Evolutionary conservation across 2,113 vertebrate species (phyloP).

Genomic region (Thinocorus orbignyianus): DNA sequence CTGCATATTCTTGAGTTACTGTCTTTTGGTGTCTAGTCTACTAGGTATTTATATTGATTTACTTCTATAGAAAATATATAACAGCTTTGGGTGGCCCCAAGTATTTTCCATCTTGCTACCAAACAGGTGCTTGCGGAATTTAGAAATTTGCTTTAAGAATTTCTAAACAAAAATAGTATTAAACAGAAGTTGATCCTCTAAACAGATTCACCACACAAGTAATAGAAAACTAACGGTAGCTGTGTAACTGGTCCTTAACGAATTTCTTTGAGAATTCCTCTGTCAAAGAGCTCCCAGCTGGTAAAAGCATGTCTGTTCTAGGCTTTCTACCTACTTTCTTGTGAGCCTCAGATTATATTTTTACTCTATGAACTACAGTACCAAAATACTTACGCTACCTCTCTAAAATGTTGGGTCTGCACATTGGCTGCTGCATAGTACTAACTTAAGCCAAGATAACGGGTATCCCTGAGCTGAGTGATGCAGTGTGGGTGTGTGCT

Average conservation of each 20-base stretch:
- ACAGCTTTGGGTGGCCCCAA: neutral
- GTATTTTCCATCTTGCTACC: neutral
- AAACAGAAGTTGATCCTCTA: neutral
- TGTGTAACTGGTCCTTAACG: neutral
- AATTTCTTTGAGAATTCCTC: neutral
- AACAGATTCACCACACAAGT: neutral
- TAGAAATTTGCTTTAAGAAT: neutral
- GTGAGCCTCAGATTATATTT: neutral
- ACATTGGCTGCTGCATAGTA: neutral
- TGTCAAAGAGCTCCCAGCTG: neutral
- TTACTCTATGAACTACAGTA: neutral
- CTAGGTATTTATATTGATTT: neutral
- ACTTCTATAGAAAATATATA: neutral
- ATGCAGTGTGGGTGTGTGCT: neutral
- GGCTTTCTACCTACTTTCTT: neutral
- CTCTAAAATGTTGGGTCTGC: neutral
- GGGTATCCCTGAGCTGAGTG: accelerated
- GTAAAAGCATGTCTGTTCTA: neutral
- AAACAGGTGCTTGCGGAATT: neutral
- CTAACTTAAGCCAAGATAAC: neutral
- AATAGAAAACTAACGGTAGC: neutral
- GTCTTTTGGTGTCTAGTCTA: neutral
- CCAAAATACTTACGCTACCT: neutral
- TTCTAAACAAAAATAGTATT: neutral
- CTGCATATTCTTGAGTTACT: neutral